Evolutionary conservation across 1,140 invertebrate species (phyloP), one percentile per base, ranked within the genome.

Genomic region (Cyclargus thomasi): DNA sequence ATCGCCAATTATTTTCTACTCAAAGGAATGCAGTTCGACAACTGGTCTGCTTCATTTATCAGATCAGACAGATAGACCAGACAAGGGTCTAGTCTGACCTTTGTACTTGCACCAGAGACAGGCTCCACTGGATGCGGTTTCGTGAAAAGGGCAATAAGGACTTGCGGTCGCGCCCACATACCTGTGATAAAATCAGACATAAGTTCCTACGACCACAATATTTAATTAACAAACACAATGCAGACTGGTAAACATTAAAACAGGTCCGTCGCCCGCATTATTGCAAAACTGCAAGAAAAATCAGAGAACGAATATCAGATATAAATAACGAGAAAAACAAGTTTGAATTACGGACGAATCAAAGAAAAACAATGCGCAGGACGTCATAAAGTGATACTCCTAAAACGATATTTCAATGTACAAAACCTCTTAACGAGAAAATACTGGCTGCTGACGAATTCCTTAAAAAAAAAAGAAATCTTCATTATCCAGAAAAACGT

Each of bases 111-210:
- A 47, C 39, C 39, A 11, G 14, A 47, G 29, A 29, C 29, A 47
- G 39, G 39, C 39, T 47, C 39, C 39, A 47, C 39, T 47, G 39
- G 39, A 47, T 47, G 39, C 39, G 39, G 39, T 47, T 55, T 23
- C n/a, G 22, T 65, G 53, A 29, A 66, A 66, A 69, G 64, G 64
- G 70, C 53, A 68, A 68, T 18, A 64, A 71, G 68, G 70, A 77
- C 66, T 69, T 78, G 76, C 65, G 77, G 81, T 75, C 69, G 76
- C 74, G 75, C 79, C 80, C 78, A 82, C 82, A 79, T 74, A 70
- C 75, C 55, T 65, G 69, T 72, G 68, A 74, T 36, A 73, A 78
- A 72, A 68, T 74, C 57, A 67, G 65, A 69, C 67, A 65, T 64
- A 67, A 70, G 57, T 66, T 70, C 71, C 23, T 70, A 70, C 68